Conservation (phyloP, 2,888 invertebrate species). For the Leptodirus hochenwartii region DNA sequence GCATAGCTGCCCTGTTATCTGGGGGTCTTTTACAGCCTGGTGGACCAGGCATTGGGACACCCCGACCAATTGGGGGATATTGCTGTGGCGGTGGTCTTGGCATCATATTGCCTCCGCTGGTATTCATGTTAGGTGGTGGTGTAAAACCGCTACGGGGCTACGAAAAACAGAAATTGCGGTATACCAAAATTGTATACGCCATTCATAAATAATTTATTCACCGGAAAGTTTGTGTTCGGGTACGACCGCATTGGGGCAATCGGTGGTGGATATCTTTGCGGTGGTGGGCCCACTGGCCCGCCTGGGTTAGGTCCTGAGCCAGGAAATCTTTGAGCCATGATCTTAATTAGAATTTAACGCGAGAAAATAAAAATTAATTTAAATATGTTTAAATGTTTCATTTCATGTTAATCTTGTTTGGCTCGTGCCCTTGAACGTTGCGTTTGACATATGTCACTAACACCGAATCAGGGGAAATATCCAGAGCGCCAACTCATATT, state of each 20-base stretch:
- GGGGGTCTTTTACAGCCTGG: conserved; percentile 39
- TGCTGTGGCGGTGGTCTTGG: conserved; percentile 35
- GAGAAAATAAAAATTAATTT: too few relatives aligned
- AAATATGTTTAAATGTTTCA: too few relatives aligned
- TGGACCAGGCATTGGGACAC: conserved; percentile 38
- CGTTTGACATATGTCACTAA: too few relatives aligned
- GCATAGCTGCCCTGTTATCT: conserved; percentile 39
- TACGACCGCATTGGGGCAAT: conserved; percentile 49
- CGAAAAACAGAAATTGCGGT: conserved; percentile 4
- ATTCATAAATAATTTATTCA: conserved; percentile 23
- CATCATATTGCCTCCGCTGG: conserved; percentile 35
- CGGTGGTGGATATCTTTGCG: conserved; percentile 39
- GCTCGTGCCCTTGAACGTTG: too few relatives aligned
- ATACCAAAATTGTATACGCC: conserved; percentile 8
- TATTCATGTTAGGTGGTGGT: conserved; percentile 39
- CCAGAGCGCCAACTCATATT: too few relatives aligned
- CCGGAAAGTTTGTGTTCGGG: conserved; percentile 57
- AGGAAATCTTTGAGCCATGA: conserved; percentile 38
- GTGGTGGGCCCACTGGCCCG: conserved; percentile 34
- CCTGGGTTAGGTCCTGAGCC: conserved; percentile 31
- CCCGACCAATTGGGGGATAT: conserved; percentile 37
- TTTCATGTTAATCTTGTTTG: too few relatives aligned
- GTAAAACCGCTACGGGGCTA: conserved; percentile 49
- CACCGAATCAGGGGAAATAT: too few relatives aligned
- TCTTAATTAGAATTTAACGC: too few relatives aligned